A percentile compares a stretch with the other conserved stretches of the same genome.
phyloP scores from a whole-genome alignment of 2,797 vertebrate genomes.

The Platalea minor region DNA sequence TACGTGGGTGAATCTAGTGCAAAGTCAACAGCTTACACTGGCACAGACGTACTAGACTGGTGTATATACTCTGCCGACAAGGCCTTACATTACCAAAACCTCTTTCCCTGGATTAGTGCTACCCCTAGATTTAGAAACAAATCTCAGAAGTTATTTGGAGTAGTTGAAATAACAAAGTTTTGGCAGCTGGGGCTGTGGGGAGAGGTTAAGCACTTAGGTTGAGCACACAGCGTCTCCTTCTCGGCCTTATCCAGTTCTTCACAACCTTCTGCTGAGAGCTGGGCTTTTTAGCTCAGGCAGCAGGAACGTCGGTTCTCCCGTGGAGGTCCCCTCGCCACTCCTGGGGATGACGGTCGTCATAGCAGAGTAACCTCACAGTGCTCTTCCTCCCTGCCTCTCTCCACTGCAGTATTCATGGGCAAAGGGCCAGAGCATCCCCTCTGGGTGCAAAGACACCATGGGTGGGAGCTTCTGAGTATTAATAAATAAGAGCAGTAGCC shows the following conservation, averaged over 20 bases:
- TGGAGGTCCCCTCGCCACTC: not conserved
- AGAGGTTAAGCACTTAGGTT: not conserved
- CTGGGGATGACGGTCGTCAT: not conserved
- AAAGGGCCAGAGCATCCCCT: not conserved
- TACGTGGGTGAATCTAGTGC: rapidly evolving
- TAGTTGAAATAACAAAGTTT: not conserved
- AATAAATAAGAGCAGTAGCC: not conserved
- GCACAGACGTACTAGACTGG: rapidly evolving
- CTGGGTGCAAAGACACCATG: not conserved
- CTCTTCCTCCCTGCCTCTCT: not conserved
- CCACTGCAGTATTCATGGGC: not conserved
- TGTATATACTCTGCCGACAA: not conserved
- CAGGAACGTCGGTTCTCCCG: not conserved
- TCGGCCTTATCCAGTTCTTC: not conserved
- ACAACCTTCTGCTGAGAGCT: not conserved
- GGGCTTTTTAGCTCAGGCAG: not conserved
- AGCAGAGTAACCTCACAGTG: not conserved
- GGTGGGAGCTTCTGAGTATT: not conserved
- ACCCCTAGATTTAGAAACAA: not conserved
- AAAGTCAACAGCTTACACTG: not conserved
- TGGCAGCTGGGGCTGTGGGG: not conserved
- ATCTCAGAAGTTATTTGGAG: not conserved
- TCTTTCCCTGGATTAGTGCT: constrained; percentile 17
- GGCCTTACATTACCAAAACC: not conserved
- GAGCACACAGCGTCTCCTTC: not conserved